phyloP scores from a whole-genome alignment of 2,113 vertebrate genomes.

The Ammospiza nelsoni region DNA sequence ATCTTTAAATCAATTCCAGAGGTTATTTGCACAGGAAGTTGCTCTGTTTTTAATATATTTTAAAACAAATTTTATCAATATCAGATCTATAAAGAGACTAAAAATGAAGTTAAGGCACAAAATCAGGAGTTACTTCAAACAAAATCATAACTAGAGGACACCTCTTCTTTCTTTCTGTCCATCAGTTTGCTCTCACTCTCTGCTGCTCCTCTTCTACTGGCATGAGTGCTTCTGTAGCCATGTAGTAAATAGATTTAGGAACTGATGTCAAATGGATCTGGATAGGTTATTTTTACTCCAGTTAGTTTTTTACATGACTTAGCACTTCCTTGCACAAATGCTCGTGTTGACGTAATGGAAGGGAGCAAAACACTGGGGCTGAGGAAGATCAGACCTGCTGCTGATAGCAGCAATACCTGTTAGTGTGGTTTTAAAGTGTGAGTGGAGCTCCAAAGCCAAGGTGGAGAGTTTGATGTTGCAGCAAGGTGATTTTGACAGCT shows the following conservation, averaged over 20 bases:
- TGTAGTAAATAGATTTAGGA: not conserved
- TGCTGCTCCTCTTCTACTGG: not conserved
- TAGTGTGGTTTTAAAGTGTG: not conserved
- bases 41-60: not conserved
- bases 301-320: not conserved
- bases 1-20: not conserved
- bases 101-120: not conserved
- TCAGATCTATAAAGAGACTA: not conserved
- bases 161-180: not conserved
- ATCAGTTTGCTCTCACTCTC: not conserved
- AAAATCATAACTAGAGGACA: not conserved
- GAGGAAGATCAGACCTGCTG: not conserved
- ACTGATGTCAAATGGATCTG: not conserved
- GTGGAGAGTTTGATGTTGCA: not conserved
- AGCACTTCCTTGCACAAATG: not conserved
- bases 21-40: not conserved
- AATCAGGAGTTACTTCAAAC: not conserved
- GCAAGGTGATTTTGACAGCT: not conserved
- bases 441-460: not conserved
- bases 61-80: not conserved
- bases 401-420: not conserved
- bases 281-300: not conserved
- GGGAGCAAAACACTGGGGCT: not conserved
- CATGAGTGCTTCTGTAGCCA: not conserved
- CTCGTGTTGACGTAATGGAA: not conserved